phyloP scores from a whole-genome alignment of 2,888 invertebrate genomes.

The Eucera pruinosa region DNA sequence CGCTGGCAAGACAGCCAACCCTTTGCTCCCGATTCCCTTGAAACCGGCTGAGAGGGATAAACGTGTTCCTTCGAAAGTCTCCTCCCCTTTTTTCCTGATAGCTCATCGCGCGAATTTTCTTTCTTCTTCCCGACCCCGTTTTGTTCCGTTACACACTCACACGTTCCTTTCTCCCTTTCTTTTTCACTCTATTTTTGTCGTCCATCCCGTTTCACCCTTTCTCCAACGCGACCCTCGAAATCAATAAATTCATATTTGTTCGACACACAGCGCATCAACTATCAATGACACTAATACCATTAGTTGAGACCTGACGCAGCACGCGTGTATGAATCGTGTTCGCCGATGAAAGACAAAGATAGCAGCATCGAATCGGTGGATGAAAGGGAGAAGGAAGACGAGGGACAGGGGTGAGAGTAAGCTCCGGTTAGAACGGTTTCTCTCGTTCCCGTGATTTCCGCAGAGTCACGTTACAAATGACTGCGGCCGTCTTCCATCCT shows the following conservation, averaged over 20 bases:
- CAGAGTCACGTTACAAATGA: conserved; percentile 83
- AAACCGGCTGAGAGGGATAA: conserved; percentile 39
- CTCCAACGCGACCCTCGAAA: conserved; percentile 54
- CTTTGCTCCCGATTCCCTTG: conserved; percentile 55
- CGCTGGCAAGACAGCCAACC: conserved; percentile 66
- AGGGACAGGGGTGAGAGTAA: conserved; percentile 35
- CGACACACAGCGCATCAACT: conserved; percentile 76
- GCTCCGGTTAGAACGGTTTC: conserved; percentile 51
- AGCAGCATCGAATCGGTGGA: conserved; percentile 2
- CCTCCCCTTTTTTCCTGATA: conserved; percentile 10
- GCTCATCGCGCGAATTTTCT: background rate
- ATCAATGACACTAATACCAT: conserved; percentile 81
- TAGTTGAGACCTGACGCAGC: conserved; percentile 71
- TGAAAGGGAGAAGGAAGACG: conserved; percentile 23
- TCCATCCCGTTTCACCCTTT: conserved; percentile 32
- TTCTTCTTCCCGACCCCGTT: background rate
- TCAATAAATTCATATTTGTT: conserved; percentile 82
- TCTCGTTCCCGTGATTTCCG: conserved; percentile 78
- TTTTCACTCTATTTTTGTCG: background rate
- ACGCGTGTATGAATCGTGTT: conserved; percentile 42
- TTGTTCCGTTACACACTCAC: background rate
- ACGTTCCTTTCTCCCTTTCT: background rate
- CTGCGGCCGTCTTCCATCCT: conserved; percentile 79
- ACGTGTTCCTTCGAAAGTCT: conserved; percentile 38
- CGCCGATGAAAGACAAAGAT: conserved; percentile 28